Conservation (phyloP, 2,113 vertebrate genomes). For the Pseudorhombus dupliciocellatus region DNA sequence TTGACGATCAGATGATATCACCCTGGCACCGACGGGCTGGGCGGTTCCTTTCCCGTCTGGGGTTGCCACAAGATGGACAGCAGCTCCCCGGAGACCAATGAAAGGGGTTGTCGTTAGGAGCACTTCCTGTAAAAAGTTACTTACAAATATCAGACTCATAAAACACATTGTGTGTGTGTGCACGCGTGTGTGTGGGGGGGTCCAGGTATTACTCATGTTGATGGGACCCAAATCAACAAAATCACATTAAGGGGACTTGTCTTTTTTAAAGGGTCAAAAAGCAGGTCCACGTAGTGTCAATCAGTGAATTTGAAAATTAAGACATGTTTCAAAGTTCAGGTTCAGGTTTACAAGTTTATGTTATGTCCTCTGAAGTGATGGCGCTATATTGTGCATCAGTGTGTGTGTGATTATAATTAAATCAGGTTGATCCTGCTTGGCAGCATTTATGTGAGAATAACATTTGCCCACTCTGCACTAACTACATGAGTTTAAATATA, state of each 20-base stretch:
- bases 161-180: constrained; percentile 31
- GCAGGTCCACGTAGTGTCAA: background rate
- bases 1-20: constrained; percentile 81
- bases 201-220: background rate
- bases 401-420: background rate
- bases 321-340: too few relatives aligned
- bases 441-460: constrained; percentile 19
- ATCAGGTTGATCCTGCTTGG: constrained; percentile 19
- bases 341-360: background rate
- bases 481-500: background rate
- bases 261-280: too few relatives aligned
- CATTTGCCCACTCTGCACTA: constrained; percentile 1
- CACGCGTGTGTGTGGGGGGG: constrained; percentile 1
- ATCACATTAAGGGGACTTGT: background rate
- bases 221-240: background rate
- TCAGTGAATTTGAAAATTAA: background rate
- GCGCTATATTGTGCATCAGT: background rate
- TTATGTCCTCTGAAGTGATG: background rate
- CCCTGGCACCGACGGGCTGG: constrained; percentile 62
- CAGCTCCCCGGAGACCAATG: constrained; percentile 62
- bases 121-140: constrained; percentile 75
- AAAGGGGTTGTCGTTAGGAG: constrained; percentile 62
- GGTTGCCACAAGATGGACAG: constrained; percentile 70
- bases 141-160: constrained; percentile 64
- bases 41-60: constrained; percentile 66